Percentiles rank a stretch among this genome's conserved stretches.
These are phyloP conservation scores for human (Homo sapiens) DNA, from an alignment of 2,113 vertebrate genomes.

Conservation along the genomic window DNA sequence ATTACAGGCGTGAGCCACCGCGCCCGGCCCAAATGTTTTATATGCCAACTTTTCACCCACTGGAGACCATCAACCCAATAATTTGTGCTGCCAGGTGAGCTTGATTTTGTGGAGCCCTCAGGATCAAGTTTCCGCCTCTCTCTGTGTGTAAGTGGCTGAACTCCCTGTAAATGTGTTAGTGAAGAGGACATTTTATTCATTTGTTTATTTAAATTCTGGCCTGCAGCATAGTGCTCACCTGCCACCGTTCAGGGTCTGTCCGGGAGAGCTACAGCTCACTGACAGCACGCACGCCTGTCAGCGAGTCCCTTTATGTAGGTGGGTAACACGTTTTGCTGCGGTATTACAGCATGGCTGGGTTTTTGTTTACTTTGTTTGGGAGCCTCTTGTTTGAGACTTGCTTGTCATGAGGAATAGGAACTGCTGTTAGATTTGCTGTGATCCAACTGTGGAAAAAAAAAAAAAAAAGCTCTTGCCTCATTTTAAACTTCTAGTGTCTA, in stretches of 20 bases:
- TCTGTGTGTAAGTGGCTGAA: not conserved
- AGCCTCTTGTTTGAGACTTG: not conserved
- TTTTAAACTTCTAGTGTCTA: not conserved
- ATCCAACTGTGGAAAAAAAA: not conserved
- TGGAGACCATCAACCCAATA: not conserved
- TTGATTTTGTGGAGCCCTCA: not conserved
- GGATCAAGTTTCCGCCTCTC: not conserved
- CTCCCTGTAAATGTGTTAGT: not conserved
- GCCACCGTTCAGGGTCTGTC: rapidly evolving
- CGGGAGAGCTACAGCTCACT: no score
- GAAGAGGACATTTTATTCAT: not conserved
- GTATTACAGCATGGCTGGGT: not conserved
- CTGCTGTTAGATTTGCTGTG: not conserved
- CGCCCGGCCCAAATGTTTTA: no score
- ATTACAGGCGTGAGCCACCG: no score
- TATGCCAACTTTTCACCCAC: not conserved
- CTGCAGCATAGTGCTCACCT: not conserved
- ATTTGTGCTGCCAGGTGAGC: not conserved
- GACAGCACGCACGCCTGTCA: no score
- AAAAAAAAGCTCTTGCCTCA: not conserved
- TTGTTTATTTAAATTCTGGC: not conserved
- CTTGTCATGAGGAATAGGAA: not conserved
- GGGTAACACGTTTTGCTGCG: rapidly evolving
- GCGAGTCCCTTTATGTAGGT: not conserved
- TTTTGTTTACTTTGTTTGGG: not conserved